Base-by-base conservation (phyloP, 2,888 invertebrate genomes). In the Tetranychus piercei region DNA sequence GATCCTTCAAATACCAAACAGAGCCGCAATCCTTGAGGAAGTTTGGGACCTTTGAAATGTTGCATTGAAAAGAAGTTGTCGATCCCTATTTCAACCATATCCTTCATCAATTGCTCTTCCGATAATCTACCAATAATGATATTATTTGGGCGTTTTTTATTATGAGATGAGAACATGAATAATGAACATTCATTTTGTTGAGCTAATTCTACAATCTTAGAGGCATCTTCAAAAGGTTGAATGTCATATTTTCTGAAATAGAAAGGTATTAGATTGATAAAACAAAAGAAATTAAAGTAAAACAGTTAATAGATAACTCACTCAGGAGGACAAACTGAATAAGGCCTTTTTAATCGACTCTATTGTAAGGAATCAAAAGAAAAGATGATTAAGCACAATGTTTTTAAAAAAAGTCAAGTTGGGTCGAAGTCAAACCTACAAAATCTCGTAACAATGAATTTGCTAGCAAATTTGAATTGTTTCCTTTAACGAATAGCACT, bases 11-110 rank as follows among this genome's bases (percentile, higher is more conserved):
- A 95, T 34, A 95, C 82, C 6, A 99, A 82, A 80, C 92, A 90
- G 0, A 97, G 96, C 82, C 97, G 99, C 0, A 88, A 87, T 6
- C 93, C 95, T 6, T 88, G 83, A 0, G 89, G 83, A 44, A 91
- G 87, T 82, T 91, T 93, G 74, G 89, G 87, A 74, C 82, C 83
- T 78, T 82, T 78, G 80, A 94, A 93, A 72, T 91, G 90, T 22
- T 86, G 84, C 82, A 96, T 86, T 0, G 90, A 86, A 81, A 88
- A 88, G 81, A 88, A 95, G 74, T 88, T 87, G 74, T 92, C 91
- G 34, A 97, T 87, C 15, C 94, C 92, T 75, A 99, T 86, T 83
- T 99, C 99, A 75, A 93, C 87, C 94, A 99, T 95, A 81, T 99
- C 99, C 75, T 99, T 83, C 81, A 90, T 88, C 75, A 99, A 84